Conservation (phyloP, 2,888 invertebrate genomes). For the Aporophyla lueneburgensis region DNA sequence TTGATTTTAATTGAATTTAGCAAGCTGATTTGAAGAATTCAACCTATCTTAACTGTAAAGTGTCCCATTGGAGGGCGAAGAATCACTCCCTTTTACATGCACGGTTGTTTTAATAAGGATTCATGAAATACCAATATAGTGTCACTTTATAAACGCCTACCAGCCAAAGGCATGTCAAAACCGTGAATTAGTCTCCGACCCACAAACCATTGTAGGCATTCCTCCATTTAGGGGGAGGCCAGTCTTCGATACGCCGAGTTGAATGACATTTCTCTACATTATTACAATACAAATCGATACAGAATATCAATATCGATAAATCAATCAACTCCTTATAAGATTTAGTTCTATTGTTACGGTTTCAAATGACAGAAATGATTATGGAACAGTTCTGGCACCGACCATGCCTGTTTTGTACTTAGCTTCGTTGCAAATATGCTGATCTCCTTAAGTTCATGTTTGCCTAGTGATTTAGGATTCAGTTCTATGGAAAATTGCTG, state of each 20-base stretch:
- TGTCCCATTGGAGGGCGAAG: not conserved
- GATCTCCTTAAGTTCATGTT: slow-evolving; percentile 31
- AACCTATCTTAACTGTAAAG: not conserved
- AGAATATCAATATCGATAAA: slow-evolving; percentile 54
- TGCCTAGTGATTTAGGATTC: slow-evolving; percentile 4
- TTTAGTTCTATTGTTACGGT: slow-evolving; percentile 56
- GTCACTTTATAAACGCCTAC: not conserved
- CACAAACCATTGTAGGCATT: not conserved
- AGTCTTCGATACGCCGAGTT: slow-evolving; percentile 19
- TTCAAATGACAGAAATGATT: slow-evolving; percentile 48
- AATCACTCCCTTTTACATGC: not conserved
- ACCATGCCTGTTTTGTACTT: slow-evolving; percentile 30
- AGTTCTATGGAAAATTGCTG: not conserved
- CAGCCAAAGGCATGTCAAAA: not conserved
- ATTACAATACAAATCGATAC: slow-evolving; percentile 35
- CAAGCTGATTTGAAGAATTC: not conserved
- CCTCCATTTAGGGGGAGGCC: slow-evolving; percentile 28
- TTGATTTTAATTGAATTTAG: not conserved
- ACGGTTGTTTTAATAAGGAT: not conserved
- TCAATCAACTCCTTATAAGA: slow-evolving; percentile 55
- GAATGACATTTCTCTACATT: slow-evolving; percentile 39
- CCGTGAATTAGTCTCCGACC: not conserved
- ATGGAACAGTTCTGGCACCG: slow-evolving; percentile 45
- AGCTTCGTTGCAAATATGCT: slow-evolving; percentile 31
- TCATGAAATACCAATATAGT: not conserved